Conservation (phyloP, 2,113 vertebrate species). For the Montifringilla adamsi region DNA sequence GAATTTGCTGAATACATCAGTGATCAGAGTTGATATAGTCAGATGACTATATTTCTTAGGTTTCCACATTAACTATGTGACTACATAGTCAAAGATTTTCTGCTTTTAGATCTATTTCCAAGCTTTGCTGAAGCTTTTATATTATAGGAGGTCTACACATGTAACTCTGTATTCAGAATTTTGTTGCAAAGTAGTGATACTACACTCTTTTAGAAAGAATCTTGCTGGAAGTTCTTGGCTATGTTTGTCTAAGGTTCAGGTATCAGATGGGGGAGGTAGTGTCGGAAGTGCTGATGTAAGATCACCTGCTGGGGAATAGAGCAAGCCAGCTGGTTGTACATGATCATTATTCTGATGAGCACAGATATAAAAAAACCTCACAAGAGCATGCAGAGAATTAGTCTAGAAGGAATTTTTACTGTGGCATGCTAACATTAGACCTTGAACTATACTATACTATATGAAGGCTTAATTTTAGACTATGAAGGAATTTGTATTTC, state of each 20-base stretch:
- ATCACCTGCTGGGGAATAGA: neutral
- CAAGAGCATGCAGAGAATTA: neutral
- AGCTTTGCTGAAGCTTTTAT: neutral
- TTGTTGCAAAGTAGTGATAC: neutral
- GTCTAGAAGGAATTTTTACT: neutral
- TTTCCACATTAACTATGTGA: neutral
- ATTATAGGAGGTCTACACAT: neutral
- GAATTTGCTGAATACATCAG: neutral
- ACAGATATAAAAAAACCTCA: neutral
- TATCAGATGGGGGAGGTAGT: neutral
- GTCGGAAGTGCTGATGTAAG: neutral
- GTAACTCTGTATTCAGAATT: neutral
- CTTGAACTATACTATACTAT: neutral
- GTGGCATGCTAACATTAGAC: neutral
- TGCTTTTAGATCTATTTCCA: neutral
- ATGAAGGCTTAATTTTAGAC: neutral
- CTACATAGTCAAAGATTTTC: neutral
- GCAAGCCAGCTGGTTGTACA: neutral
- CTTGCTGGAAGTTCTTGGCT: neutral
- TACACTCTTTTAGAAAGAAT: neutral
- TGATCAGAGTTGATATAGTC: neutral
- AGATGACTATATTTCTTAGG: neutral
- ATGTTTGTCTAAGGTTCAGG: neutral
- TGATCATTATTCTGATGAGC: neutral
- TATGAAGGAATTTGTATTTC: neutral